Percentiles rank a stretch among this genome's conserved stretches.
Conservation (phyloP, 2,797 vertebrate species). For the Galagoides demidoff region DNA sequence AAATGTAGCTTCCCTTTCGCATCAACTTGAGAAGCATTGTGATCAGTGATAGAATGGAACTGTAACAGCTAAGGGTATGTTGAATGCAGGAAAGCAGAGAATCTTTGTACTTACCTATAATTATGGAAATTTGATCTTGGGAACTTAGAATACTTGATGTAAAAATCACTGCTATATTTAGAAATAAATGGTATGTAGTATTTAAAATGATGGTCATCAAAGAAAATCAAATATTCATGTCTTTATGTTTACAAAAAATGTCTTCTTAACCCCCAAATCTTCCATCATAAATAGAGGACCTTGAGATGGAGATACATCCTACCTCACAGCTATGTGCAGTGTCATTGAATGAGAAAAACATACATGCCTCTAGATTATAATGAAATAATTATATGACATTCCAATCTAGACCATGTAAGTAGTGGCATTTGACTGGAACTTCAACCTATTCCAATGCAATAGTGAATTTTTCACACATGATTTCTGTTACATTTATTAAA, state of each 20-base stretch:
- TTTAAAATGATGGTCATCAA: background rate
- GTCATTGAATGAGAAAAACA: background rate
- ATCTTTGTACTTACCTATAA: background rate
- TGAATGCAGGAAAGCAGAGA: background rate
- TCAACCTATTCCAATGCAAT: background rate
- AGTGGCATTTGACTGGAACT: background rate
- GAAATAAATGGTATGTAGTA: background rate
- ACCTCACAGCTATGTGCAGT: background rate
- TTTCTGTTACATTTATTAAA: background rate
- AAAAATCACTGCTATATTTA: background rate
- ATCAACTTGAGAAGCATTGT: background rate
- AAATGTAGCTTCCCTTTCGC: background rate
- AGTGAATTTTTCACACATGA: background rate
- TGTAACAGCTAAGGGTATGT: background rate
- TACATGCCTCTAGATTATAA: background rate
- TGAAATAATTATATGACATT: background rate
- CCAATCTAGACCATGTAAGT: background rate
- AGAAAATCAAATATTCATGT: background rate
- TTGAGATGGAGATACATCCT: background rate
- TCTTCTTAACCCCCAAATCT: background rate
- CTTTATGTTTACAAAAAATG: background rate
- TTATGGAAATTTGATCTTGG: background rate
- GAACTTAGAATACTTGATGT: background rate
- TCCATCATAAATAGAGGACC: background rate
- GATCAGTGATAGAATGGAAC: background rate